Base-by-base conservation (phyloP, 2,888 invertebrate species). In the Endotricha flammealis region DNA sequence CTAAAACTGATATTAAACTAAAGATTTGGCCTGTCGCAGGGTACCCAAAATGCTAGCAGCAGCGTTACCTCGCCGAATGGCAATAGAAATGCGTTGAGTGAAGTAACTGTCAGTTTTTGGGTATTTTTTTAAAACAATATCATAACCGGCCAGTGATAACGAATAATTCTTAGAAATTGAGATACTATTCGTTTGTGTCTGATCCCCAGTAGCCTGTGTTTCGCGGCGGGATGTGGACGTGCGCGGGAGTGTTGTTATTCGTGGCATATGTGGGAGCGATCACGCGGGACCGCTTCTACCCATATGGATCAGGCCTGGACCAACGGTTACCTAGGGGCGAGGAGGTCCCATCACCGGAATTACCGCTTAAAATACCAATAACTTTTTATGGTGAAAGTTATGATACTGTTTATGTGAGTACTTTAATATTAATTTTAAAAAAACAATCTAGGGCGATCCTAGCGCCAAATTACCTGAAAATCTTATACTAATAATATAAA, bases 381-480 rank as follows among this genome's bases (percentile, higher is more conserved):
- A 86, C 89, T 32, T 95, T 95, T 81, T 97, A 91, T 70, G 93
- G 93, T 50, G 91, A 91, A 49, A 80, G 82, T 44, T 96, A 94
- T 72, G 90, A 91, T 37, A 88, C 90, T 20, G 87, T 97, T 58
- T 96, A 89, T 77, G 97, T 97, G 83, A 96, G 96, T 95, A 59
- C 4, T 37, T 37, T 37, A 16, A 16, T 4, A n/a, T n/a, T n/a
- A n/a, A n/a, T n/a, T n/a, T n/a, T n/a, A n/a, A n/a, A n/a, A n/a
- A n/a, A n/a, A n/a, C n/a, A n/a, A n/a, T n/a, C n/a, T n/a, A n/a
- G n/a, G n/a, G n/a, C n/a, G n/a, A n/a, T n/a, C n/a, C n/a, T n/a
- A n/a, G n/a, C n/a, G n/a, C n/a, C n/a, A n/a, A n/a, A n/a, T n/a
- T n/a, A n/a, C n/a, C n/a, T n/a, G n/a, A n/a, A n/a, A n/a, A n/a